These are phyloP conservation scores for Acinonyx jubatus DNA, from an alignment of 2,113 vertebrate genomes.

Conservation along the genomic window DNA sequence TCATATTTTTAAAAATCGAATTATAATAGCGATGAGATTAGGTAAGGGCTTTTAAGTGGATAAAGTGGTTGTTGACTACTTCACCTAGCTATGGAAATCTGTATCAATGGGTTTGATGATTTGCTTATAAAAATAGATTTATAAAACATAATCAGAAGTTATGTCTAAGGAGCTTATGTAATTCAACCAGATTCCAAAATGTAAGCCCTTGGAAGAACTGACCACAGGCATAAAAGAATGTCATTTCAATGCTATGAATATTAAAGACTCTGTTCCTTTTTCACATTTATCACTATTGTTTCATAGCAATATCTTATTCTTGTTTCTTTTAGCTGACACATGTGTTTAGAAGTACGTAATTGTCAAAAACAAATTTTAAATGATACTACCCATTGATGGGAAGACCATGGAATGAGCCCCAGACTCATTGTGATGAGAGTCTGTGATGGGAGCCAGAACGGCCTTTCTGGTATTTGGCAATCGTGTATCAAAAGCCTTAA, in stretches of 20 bases:
- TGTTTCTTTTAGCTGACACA: constrained; percentile 1
- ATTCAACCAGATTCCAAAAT: neutral
- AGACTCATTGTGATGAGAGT: neutral
- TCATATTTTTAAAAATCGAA: neutral
- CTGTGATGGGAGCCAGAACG: neutral
- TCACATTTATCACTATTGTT: constrained; percentile 4
- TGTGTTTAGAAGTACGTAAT: constrained; percentile 13
- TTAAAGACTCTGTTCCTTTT: constrained; percentile 22
- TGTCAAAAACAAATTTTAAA: neutral
- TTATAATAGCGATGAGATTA: constrained; percentile 29
- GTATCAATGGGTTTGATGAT: neutral
- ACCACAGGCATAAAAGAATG: neutral
- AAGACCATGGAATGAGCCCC: constrained; percentile 17
- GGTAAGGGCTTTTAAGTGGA: neutral
- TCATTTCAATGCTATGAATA: neutral
- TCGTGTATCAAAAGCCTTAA: constrained; percentile 1
- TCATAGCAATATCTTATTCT: neutral
- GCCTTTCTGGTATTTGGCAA: constrained; percentile 21
- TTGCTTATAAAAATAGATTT: constrained; percentile 44
- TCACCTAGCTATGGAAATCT: neutral
- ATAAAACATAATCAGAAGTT: constrained; percentile 31
- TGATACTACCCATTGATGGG: neutral
- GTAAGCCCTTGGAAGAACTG: neutral
- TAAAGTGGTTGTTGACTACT: neutral
- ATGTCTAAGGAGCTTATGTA: neutral